Percentiles rank a stretch among this genome's conserved stretches.
phyloP scores from a whole-genome alignment of 2,888 invertebrate genomes.

The Helicoverpa assulta region DNA sequence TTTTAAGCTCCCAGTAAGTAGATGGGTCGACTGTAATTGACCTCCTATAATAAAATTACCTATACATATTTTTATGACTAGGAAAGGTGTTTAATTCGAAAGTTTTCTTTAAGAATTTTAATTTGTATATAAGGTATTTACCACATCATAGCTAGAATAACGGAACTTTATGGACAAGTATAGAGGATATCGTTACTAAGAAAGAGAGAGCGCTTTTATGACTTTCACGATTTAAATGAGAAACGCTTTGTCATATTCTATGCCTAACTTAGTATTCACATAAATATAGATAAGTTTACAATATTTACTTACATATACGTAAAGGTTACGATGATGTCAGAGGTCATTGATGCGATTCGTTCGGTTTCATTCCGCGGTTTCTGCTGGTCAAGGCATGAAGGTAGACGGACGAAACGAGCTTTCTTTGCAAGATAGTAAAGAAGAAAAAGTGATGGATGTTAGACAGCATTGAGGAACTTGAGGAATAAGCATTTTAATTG shows the following conservation, averaged over 20 bases:
- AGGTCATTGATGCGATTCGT: neutral
- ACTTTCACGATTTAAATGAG: slow-evolving; percentile 46
- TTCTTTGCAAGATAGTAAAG: too few species aligned
- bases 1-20: slow-evolving; percentile 30
- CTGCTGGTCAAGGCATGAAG: neutral
- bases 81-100: slow-evolving; percentile 58
- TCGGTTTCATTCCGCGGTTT: neutral
- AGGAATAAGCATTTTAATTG: too few species aligned
- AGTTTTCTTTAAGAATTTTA: slow-evolving; percentile 59
- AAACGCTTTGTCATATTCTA: slow-evolving; percentile 29
- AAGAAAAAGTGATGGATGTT: too few species aligned
- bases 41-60: slow-evolving; percentile 76
- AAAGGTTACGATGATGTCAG: neutral
- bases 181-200: slow-evolving; percentile 46
- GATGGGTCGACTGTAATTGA: slow-evolving; percentile 65
- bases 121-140: slow-evolving; percentile 48
- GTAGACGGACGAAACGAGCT: neutral
- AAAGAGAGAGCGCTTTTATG: slow-evolving; percentile 59
- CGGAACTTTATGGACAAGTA: slow-evolving; percentile 39
- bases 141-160: slow-evolving; percentile 32
- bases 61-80: slow-evolving; percentile 41
- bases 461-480: too few species aligned
- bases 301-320: neutral
- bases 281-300: neutral
- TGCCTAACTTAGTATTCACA: slow-evolving; percentile 11